Conservation (phyloP, 2,888 invertebrate genomes). For the Drosophila hawaiiensis region DNA sequence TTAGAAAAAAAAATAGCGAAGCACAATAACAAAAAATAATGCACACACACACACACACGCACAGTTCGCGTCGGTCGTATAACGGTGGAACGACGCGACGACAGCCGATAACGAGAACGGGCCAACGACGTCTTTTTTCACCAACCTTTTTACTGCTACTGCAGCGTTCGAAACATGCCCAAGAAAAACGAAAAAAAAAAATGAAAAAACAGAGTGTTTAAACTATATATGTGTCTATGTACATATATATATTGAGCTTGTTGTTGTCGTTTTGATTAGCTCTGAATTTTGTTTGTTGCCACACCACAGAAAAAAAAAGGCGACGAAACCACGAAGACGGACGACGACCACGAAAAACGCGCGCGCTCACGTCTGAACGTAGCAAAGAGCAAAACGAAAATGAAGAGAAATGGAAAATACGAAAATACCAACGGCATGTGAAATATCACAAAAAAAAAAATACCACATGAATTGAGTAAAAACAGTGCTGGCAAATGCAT, state of each 20-base stretch:
- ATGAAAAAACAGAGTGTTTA: background rate
- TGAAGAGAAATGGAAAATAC: conserved; percentile 59
- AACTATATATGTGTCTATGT: conserved; percentile 30
- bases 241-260: conserved; percentile 24
- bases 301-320: conserved; percentile 36
- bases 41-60: conserved; percentile 37
- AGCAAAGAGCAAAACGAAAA: conserved; percentile 63
- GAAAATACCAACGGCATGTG: conserved; percentile 46
- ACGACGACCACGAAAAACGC: conserved; percentile 47
- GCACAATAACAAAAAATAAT: conserved; percentile 64
- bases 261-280: conserved; percentile 21
- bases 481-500: conserved; percentile 38
- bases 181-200: conserved; percentile 43
- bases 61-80: conserved; percentile 49
- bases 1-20: conserved; percentile 36
- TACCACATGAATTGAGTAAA: conserved; percentile 28
- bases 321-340: conserved; percentile 49
- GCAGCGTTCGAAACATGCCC: conserved; percentile 57
- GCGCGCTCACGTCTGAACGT: conserved; percentile 61
- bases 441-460: conserved; percentile 38
- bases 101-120: conserved; percentile 58
- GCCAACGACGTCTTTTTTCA: conserved; percentile 57
- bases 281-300: conserved; percentile 45
- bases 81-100: conserved; percentile 57
- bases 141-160: conserved; percentile 58